A percentile compares a stretch with the other conserved stretches of the same genome.
Conservation (phyloP, 1,140 invertebrate genomes). For the Musca domestica region DNA sequence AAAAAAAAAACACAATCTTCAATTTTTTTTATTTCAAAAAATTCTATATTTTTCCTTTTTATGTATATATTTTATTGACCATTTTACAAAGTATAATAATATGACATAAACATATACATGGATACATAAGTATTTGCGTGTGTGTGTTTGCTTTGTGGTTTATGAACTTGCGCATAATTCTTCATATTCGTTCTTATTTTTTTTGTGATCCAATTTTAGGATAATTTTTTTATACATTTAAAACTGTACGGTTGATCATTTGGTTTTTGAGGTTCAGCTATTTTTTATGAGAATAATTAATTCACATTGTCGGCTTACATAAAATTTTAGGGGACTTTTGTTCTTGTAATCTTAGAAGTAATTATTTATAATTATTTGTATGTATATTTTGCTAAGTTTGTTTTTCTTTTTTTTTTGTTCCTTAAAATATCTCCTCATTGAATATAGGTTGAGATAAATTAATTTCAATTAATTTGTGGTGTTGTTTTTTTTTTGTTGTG, state of each 20-base stretch:
- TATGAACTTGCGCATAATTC: no score
- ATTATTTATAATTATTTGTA: not conserved
- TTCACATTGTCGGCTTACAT: not conserved
- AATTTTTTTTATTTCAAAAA: no score
- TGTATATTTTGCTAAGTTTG: slow-evolving; percentile 19
- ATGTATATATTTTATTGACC: not conserved
- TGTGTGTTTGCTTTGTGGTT: not conserved
- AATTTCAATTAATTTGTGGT: not conserved
- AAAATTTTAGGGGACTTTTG: not conserved
- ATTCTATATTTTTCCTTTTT: no score
- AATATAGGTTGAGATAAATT: no score
- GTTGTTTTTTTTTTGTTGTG: not conserved
- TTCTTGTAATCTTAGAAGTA: not conserved
- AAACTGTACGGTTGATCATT: no score
- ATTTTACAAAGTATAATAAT: not conserved
- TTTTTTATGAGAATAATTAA: not conserved
- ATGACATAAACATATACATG: not conserved
- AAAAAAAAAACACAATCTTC: no score
- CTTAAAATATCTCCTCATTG: no score
- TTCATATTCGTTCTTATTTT: no score
- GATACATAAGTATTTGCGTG: slow-evolving; percentile 1
- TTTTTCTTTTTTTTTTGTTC: not conserved
- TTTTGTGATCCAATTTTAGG: no score
- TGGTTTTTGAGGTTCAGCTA: no score
- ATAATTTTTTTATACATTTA: no score